These are phyloP conservation scores for Camptogramma bilineatum DNA, from an alignment of 2,888 invertebrate genomes.

Conservation along the genomic window DNA sequence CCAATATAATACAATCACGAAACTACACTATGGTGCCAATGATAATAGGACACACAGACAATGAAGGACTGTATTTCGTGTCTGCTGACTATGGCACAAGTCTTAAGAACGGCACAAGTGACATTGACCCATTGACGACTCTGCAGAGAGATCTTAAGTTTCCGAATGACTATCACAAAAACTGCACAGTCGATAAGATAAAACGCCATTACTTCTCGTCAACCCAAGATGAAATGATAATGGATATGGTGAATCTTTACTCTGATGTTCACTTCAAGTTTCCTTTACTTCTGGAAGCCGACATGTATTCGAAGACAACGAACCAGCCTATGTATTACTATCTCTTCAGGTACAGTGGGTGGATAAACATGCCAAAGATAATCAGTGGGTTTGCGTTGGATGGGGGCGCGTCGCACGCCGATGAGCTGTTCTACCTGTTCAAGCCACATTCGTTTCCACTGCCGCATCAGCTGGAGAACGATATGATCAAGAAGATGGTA, in stretches of 20 bases:
- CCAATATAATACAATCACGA: slow-evolving; percentile 64
- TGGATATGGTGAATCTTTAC: slow-evolving; percentile 74
- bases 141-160: slow-evolving; percentile 69
- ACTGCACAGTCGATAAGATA: slow-evolving; percentile 61
- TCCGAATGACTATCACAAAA: slow-evolving; percentile 62
- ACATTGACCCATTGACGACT: slow-evolving; percentile 56
- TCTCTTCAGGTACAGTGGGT: slow-evolving; percentile 71
- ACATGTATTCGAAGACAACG: slow-evolving; percentile 65
- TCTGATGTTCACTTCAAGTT: slow-evolving; percentile 77
- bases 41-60: slow-evolving; percentile 76
- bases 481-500: slow-evolving; percentile 71
- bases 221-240: slow-evolving; percentile 67
- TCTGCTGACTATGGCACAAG: slow-evolving; percentile 69
- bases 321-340: slow-evolving; percentile 75
- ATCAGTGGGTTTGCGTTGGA: slow-evolving; percentile 61
- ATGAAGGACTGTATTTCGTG: slow-evolving; percentile 76
- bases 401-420: slow-evolving; percentile 76
- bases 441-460: slow-evolving; percentile 71
- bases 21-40: slow-evolving; percentile 77
- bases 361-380: slow-evolving; percentile 73
- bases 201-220: slow-evolving; percentile 66
- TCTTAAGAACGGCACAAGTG: slow-evolving; percentile 50
- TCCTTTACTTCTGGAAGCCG: slow-evolving; percentile 69
- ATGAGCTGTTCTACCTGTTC: slow-evolving; percentile 78
- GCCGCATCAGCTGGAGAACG: slow-evolving; percentile 64